Conservation (phyloP, 2,113 vertebrate genomes). For the Austrofundulus limnaeus region DNA sequence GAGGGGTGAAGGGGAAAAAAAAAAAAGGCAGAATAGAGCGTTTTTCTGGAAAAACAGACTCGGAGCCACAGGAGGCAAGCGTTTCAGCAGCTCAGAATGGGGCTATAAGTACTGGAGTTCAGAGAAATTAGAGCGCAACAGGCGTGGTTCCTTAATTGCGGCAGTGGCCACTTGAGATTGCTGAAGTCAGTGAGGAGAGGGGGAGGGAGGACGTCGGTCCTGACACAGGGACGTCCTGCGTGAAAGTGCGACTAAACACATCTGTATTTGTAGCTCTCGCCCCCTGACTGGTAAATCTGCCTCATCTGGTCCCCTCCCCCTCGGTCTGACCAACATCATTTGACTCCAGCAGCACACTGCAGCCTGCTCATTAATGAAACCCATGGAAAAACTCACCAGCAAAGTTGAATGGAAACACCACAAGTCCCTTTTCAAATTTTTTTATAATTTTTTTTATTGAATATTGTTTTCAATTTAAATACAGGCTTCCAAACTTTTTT, state of each 20-base stretch:
- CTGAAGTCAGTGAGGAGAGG: slow-evolving; percentile 14
- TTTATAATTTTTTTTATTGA: background rate
- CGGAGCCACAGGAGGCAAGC: background rate
- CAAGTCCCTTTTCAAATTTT: background rate
- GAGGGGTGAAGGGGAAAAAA: too few relatives aligned
- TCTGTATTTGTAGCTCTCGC: slow-evolving; percentile 64
- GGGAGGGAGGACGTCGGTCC: slow-evolving; percentile 24
- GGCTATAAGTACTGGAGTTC: slow-evolving; percentile 39
- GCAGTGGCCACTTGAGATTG: slow-evolving; percentile 34
- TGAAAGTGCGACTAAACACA: slow-evolving; percentile 58
- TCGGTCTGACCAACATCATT: background rate
- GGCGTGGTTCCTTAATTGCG: slow-evolving; percentile 70
- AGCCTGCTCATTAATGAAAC: background rate
- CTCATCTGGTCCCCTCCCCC: slow-evolving; percentile 48
- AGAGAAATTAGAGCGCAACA: slow-evolving; percentile 42
- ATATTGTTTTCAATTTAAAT: background rate
- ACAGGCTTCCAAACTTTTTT: background rate
- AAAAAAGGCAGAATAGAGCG: background rate
- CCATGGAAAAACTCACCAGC: background rate
- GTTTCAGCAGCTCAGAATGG: slow-evolving; percentile 6
- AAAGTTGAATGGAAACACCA: background rate
- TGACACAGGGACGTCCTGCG: slow-evolving; percentile 45
- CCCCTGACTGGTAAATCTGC: slow-evolving; percentile 17
- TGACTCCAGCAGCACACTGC: background rate
- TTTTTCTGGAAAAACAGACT: slow-evolving; percentile 3